Conservation (phyloP, 2,888 invertebrate species). For the Erebia ligea region DNA sequence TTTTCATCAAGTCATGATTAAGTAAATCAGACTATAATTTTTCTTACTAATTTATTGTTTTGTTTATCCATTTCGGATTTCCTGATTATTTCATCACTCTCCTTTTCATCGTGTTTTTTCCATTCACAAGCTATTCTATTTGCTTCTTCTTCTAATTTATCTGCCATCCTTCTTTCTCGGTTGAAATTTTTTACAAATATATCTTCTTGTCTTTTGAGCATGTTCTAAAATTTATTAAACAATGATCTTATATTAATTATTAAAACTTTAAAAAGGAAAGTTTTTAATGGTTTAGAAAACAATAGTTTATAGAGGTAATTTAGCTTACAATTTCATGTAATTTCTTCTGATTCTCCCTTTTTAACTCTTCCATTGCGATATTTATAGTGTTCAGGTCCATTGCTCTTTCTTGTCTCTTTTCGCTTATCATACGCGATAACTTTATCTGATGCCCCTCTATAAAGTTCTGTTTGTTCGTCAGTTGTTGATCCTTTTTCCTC, state of each 20-base stretch:
- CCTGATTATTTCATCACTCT: constrained; percentile 52
- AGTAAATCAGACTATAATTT: background rate
- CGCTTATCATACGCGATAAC: constrained; percentile 51
- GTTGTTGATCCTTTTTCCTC: constrained; percentile 68
- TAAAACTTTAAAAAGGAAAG: background rate
- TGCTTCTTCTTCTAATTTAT: constrained; percentile 55
- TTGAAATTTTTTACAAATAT: constrained; percentile 58
- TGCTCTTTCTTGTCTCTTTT: constrained; percentile 60
- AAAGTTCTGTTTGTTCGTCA: constrained; percentile 63
- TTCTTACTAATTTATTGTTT: constrained; percentile 55
- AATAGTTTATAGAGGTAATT: background rate
- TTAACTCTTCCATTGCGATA: constrained; percentile 59
- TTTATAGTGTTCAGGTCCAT: constrained; percentile 62
- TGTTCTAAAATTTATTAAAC: constrained; percentile 51
- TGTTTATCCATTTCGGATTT: constrained; percentile 52
- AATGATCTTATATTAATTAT: too few species aligned
- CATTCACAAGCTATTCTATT: constrained; percentile 56
- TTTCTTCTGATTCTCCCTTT: constrained; percentile 55
- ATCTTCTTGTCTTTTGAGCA: constrained; percentile 61
- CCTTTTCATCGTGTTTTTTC: constrained; percentile 55
- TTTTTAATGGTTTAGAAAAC: background rate
- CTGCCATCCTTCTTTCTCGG: constrained; percentile 54
- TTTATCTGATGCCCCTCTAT: constrained; percentile 67
- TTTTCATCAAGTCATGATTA: background rate
- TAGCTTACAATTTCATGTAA: constrained; percentile 59